Base-by-base conservation (phyloP, 1,140 invertebrate genomes). In the Araneus ventricosus region DNA sequence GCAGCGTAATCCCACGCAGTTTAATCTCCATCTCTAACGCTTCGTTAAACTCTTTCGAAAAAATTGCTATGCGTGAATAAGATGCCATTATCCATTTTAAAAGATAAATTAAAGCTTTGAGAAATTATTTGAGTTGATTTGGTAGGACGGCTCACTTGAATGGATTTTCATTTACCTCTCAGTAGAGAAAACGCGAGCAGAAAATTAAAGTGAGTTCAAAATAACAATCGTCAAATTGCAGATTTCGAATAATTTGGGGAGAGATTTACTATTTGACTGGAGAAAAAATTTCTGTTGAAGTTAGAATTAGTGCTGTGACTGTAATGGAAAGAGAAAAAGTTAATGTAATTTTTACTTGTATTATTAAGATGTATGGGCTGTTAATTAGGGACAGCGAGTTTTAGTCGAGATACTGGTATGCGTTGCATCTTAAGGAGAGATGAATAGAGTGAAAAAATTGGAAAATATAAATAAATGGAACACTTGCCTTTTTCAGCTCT, bases 11-110 rank as follows among this genome's bases (percentile, higher is more conserved):
- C 87, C 87, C 37, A 24, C n/a, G 70, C n/a, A 30, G 57, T 82
- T 90, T 82, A 90, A 90, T 61, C 45, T 34, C 88, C 61, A 59
- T 82, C 45, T 10, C 45, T 27, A 59, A 90, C 52, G 75, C 88
- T 90, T 90, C 75, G 88, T 90, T 90, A 90, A 90, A 89, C 88
- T 52, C n/a, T 39, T 75, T 79, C 41, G 88, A 63, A 90, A n/a
- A 82, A 75, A n/a, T n/a, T 82, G 52, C 67, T 90, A 30, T 59
- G 82, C 80, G 45, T 57, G 17, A 75, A 90, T 90, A 82, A 90
- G 79, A 41, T 90, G 37, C n/a, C 52, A 41, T 61, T 75, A 90
- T 90, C 70, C 70, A 82, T 80, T 90, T 90, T 80, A 17, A 90
- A 82, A 90, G 88, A 88, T 90, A 90, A 90, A 82, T 90, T 20